Conservation (phyloP, 2,797 vertebrate species). For the Spondyliosoma cantharus region DNA sequence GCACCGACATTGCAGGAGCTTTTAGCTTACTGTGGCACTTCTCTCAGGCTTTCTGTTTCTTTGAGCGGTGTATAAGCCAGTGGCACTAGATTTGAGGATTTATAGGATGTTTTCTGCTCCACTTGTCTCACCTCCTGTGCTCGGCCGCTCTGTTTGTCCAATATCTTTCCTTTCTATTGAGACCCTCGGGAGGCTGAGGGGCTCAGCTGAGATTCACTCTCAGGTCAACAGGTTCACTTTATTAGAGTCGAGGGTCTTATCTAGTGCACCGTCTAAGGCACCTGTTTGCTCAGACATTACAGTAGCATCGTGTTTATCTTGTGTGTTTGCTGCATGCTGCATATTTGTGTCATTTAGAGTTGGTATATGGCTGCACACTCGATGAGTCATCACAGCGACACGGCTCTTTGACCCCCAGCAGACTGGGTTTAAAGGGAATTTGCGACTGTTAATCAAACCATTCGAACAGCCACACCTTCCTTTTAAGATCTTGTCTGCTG, state of each 20-base stretch:
- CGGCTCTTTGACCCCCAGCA: constrained; percentile 86
- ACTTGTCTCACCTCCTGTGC: constrained; percentile 47
- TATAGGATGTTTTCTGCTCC: constrained; percentile 67
- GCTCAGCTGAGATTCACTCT: constrained; percentile 54
- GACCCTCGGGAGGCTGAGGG: constrained; percentile 29
- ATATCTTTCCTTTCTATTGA: constrained; percentile 49
- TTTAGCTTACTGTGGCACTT: constrained; percentile 43
- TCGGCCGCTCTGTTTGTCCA: constrained; percentile 52
- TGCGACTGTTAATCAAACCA: constrained; percentile 88
- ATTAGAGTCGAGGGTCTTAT: constrained; percentile 30
- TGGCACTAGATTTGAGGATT: constrained; percentile 64
- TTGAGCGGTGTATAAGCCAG: constrained; percentile 51
- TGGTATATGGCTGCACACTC: not conserved
- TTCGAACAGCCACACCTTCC: constrained; percentile 90
- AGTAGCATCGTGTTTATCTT: constrained; percentile 12
- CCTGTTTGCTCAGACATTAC: not conserved
- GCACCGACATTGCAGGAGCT: constrained; percentile 41
- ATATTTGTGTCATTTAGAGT: constrained; percentile 4
- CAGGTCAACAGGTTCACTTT: constrained; percentile 50
- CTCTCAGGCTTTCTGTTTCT: constrained; percentile 52
- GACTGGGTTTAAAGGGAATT: constrained; percentile 92
- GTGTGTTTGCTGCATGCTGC: constrained; percentile 6
- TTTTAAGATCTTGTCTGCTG: constrained; percentile 91
- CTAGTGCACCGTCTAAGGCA: not conserved
- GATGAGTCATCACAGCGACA: constrained; percentile 65